These are phyloP conservation scores for Acrossocheilus wenchowensis DNA, from an alignment of 2,797 vertebrate species.

Conservation along the genomic window DNA sequence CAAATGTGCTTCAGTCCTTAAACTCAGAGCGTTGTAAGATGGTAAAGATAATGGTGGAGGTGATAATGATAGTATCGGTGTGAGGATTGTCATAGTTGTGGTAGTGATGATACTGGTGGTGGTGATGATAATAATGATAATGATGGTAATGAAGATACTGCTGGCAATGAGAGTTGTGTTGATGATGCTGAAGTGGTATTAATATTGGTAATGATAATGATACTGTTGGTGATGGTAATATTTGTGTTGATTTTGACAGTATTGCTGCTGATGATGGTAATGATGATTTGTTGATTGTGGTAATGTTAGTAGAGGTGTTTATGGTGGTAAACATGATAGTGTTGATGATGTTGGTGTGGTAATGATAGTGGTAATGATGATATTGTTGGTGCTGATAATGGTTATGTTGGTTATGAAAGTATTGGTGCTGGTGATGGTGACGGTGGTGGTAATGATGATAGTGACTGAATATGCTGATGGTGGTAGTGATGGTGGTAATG, in stretches of 20 bases:
- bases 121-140: background rate
- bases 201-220: background rate
- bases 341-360: background rate
- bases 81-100: background rate
- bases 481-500: background rate
- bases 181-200: background rate
- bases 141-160: background rate
- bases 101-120: background rate
- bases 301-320: background rate
- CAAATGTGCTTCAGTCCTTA: background rate
- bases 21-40: background rate
- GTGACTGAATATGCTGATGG: background rate
- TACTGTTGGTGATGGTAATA: background rate
- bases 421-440: background rate
- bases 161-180: background rate
- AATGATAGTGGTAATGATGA: background rate
- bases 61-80: background rate
- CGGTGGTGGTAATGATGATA: background rate
- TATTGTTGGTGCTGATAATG: background rate
- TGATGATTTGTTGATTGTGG: background rate
- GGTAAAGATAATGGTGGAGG: background rate
- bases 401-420: too few species aligned
- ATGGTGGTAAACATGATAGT: background rate
- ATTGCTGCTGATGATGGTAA: background rate
- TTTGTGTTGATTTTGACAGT: background rate